Percentiles rank a stretch among this genome's conserved stretches.
Conservation (phyloP, 2,888 invertebrate genomes). For the Agapetus fuscipes region DNA sequence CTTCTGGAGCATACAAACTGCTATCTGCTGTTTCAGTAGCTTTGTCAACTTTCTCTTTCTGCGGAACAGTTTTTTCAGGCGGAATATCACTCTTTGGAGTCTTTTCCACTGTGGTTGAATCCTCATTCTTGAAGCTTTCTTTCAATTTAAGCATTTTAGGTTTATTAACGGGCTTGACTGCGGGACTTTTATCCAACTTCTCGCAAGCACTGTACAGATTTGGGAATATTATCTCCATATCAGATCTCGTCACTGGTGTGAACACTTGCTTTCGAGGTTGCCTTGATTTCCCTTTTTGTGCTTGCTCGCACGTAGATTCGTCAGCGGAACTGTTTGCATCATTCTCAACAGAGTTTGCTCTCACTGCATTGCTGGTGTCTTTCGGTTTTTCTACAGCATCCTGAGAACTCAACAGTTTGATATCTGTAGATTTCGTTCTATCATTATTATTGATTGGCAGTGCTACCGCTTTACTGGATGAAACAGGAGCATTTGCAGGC, state of each 20-base stretch:
- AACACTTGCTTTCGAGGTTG: conserved; percentile 44
- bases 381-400: too few species aligned
- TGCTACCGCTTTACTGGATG: too few species aligned
- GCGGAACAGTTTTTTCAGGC: too few species aligned
- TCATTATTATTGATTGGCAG: too few species aligned
- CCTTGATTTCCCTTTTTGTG: conserved; percentile 27
- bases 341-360: conserved; percentile 23
- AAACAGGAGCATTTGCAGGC: too few species aligned
- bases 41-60: too few species aligned
- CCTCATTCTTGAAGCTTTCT: too few species aligned
- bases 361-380: conserved; percentile 1
- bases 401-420: too few species aligned
- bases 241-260: conserved; percentile 39
- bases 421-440: too few species aligned
- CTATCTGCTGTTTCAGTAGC: too few species aligned
- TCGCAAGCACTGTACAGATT: conserved; percentile 16
- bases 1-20: too few species aligned
- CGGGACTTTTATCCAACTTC: not conserved
- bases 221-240: conserved; percentile 40
- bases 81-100: too few species aligned
- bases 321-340: conserved; percentile 26
- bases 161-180: not conserved
- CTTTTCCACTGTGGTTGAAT: not conserved
- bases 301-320: conserved; percentile 27
- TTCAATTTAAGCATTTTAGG: not conserved